Base-by-base conservation (phyloP, 1,140 invertebrate genomes). In the Akabosia matsudoensis region DNA sequence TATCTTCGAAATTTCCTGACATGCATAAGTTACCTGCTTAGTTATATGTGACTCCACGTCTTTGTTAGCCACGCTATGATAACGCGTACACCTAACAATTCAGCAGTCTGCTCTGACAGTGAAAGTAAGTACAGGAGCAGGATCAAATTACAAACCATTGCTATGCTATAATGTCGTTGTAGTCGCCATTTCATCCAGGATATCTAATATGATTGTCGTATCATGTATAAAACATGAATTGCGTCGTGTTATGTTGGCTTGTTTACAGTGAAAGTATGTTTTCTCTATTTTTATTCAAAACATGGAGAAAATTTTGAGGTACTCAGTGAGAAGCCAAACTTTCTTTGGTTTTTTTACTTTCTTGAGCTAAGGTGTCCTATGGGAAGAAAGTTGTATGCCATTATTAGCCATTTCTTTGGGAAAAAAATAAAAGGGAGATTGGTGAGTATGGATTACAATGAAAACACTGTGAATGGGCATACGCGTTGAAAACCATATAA, bases 211-310 rank as follows among this genome's bases (percentile, higher is more conserved):
- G 37, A 45, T 45, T 45, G 54, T 56, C 22, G n/a, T 56, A 56
- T 7, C 61, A 67, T 67, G 61, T 67, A 67, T 67, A 67, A 67
- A 67, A 67, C 61, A 67, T 67, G 61, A 67, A 67, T 67, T 67
- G 61, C 61, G 7, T 67, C 30, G 3, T 28, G 24, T 67, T 2
- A 2, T 67, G 28, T n/a, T n/a, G n/a, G n/a, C n/a, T 22, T 56
- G 54, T 13, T 67, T 13, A 30, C 61, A 67, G 22, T 4, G n/a
- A 61, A 24, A n/a, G 54, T 24, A 24, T 7, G 13, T 61, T 61
- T 7, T 61, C 24, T 61, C 24, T 24, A 61, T 3, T n/a, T n/a
- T n/a, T n/a, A n/a, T n/a, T n/a, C n/a, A n/a, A n/a, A n/a, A n/a
- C n/a, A n/a, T n/a, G n/a, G n/a, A n/a, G n/a, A n/a, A n/a, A n/a